Base-by-base conservation (phyloP, 2,797 vertebrate genomes). In the Oceanodroma leucorhoa region DNA sequence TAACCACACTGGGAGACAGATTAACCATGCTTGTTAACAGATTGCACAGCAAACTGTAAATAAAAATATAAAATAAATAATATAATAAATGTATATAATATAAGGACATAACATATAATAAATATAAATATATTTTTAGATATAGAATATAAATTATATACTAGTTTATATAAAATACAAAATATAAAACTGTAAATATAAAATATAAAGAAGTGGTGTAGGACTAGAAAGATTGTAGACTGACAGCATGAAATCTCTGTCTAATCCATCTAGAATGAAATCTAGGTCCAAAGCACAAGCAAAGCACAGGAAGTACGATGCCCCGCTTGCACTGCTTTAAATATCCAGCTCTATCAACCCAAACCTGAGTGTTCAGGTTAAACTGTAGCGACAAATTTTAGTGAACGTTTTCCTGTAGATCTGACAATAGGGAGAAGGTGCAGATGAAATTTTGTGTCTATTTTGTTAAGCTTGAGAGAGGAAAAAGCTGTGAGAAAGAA, bases 231-330 rank as follows among this genome's bases (percentile, higher is more conserved):
- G 38, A 23, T 2, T 43, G 15, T 76, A 6, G 53, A 32, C 3
- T 41, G 65, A 26, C 27, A 40, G 12, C 21, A 8, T 32, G 53
- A 81, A 66, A 36, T 55, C 26, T 71, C n/a, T 36, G 10, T 71
- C 40, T 50, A 36, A 46, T 30, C 19, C 45, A 26, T 26, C 46
- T 55, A 36, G 36, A 72, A 55, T 51, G 41, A 81, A 45, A 22
- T 51, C n/a, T 45, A 17, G 18, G 29, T 40, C 22, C 14, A 6
- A 65, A 79, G 30, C 22, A 60, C 1, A 9, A 45, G 13, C 10
- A 16, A 51, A 54, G 11, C 40, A 16, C 7, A 22, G 34, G 15
- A 71, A 30, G 21, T n/a, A 54, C 0, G 0, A 22, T 10, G 12
- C 46, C 5, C 36, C 4, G 3, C 30, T 55, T 55, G 24, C 22